A percentile compares a stretch with the other conserved stretches of the same genome.
Conservation (phyloP, 2,113 vertebrate species). For the Chloroceryle aenea region DNA sequence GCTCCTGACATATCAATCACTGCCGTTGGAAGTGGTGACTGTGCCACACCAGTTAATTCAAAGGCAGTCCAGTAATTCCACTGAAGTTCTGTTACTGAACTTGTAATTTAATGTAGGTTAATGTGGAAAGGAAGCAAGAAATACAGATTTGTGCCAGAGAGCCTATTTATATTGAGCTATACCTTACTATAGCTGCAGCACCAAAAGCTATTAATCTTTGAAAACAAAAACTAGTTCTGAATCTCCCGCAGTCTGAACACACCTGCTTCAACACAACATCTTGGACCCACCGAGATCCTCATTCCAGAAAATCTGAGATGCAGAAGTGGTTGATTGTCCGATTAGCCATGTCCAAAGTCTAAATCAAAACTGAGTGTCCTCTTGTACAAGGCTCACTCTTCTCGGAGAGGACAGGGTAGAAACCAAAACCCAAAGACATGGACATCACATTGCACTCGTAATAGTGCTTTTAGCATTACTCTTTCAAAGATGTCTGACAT, state of each 20-base stretch:
- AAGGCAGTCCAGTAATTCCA: background rate
- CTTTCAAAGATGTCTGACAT: background rate
- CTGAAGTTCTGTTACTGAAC: background rate
- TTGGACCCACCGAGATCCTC: background rate
- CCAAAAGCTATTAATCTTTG: background rate
- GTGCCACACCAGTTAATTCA: background rate
- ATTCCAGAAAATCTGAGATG: background rate
- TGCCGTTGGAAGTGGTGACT: background rate
- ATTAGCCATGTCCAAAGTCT: background rate
- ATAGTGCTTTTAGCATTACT: background rate
- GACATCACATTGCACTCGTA: background rate
- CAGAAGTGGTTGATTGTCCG: background rate
- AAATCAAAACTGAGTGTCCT: background rate
- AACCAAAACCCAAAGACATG: background rate
- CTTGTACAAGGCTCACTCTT: background rate
- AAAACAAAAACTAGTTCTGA: background rate
- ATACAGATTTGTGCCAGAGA: background rate
- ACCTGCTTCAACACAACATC: background rate
- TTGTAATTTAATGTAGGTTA: background rate
- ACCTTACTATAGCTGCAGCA: background rate
- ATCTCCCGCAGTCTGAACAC: background rate
- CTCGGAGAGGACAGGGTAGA: background rate
- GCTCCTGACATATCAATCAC: background rate
- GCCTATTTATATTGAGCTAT: background rate
- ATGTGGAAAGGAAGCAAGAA: background rate